phyloP scores from a whole-genome alignment of 2,797 vertebrate genomes.

The Ctenochaetus hawaiiensis region DNA sequence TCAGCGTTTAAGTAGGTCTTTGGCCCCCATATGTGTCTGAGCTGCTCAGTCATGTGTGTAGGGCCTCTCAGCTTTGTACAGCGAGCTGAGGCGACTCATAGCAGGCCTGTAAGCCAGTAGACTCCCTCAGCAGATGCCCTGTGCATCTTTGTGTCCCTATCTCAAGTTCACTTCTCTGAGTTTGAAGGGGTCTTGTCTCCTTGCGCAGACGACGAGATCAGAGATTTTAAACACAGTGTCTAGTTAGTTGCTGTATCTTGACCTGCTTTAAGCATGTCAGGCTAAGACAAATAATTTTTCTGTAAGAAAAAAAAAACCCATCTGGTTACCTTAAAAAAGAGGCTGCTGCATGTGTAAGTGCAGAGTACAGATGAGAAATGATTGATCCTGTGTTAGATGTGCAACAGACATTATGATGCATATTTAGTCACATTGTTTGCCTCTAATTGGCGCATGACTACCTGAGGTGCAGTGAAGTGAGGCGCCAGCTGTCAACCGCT shows the following conservation, averaged over 20 bases:
- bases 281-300: background rate
- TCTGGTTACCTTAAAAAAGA: background rate
- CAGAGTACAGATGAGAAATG: background rate
- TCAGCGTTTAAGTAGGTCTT: constrained; percentile 38
- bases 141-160: constrained; percentile 49
- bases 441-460: constrained; percentile 38
- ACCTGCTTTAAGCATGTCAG: background rate
- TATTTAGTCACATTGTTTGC: constrained; percentile 31
- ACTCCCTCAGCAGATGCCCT: constrained; percentile 55
- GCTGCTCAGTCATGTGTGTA: constrained; percentile 54
- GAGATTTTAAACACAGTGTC: background rate
- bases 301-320: background rate
- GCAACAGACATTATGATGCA: constrained; percentile 41
- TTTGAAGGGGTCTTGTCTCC: background rate
- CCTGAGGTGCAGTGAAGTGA: constrained; percentile 42
- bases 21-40: constrained; percentile 36
- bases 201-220: background rate
- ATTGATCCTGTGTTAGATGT: constrained; percentile 1
- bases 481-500: constrained; percentile 46
- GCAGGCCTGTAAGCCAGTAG: constrained; percentile 34
- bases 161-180: constrained; percentile 8
- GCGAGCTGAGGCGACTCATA: constrained; percentile 33
- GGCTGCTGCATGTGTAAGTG: constrained; percentile 7
- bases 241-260: background rate
- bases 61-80: constrained; percentile 31